Base-by-base conservation (phyloP, 2,888 invertebrate species). In the Catocala sponsa region DNA sequence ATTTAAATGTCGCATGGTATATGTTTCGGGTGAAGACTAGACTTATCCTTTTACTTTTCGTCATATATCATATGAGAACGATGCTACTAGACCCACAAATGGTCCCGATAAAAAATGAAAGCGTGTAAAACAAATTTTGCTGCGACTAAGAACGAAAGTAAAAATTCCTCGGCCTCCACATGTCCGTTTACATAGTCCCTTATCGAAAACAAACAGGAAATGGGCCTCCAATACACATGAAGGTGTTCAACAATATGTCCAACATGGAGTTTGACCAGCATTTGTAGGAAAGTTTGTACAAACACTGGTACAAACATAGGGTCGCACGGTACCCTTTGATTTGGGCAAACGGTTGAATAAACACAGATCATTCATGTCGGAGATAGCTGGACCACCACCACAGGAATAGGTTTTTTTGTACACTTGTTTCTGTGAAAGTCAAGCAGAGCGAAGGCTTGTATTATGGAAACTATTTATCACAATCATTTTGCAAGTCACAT, bases 151-250 rank as follows among this genome's bases (percentile, higher is more conserved):
- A 72, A 67, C 52, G 69, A 77, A 78, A 78, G 78, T 76, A 78
- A 78, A 75, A 76, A 78, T 74, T 69, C 65, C 58, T 58, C 75
- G 68, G 65, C 68, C 70, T 68, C 68, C 72, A 63, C 70, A 67
- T 76, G 70, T 72, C 63, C 60, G 58, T 84, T 82, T 76, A 78
- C 72, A 65, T 64, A 78, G 78, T 59, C 79, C 85, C 83, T 85
- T 85, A 85, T 85, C 85, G 82, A 70, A 70, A 55, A 63, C 80
- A 82, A 84, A 85, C 85, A 85, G 85, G 85, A 85, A 84, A 85
- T 84, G 74, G 79, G 79, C 75, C 78, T 79, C 73, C 72, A 78
- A 75, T 70, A 75, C 63, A 57, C 56, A 60, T 59, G 55, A 68
- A 79, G 79, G 80, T 81, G 82, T 83, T 72, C 72, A 70, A 76